These are phyloP conservation scores for Vesta saturnalis DNA, from an alignment of 2,888 invertebrate species.

Conservation along the genomic window DNA sequence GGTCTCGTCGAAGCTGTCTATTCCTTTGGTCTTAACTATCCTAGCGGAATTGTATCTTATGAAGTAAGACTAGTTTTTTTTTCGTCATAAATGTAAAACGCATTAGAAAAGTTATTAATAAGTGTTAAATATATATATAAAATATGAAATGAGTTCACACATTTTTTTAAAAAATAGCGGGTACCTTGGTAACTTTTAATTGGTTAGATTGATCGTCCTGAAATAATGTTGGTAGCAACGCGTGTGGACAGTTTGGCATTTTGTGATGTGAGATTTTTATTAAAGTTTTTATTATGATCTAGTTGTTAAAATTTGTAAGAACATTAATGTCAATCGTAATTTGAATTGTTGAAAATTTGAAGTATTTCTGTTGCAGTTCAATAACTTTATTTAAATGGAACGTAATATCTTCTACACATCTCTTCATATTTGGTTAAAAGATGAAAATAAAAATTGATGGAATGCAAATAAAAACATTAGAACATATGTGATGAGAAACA, in stretches of 20 bases:
- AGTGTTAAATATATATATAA: too few relatives aligned
- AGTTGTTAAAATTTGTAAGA: constrained; percentile 56
- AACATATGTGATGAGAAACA: constrained; percentile 63
- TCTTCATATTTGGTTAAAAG: constrained; percentile 62
- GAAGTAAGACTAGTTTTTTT: too few relatives aligned
- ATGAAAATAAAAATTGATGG: constrained; percentile 64
- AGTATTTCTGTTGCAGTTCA: constrained; percentile 52
- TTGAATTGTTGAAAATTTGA: constrained; percentile 49
- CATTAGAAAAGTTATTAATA: too few relatives aligned
- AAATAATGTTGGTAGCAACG: constrained; percentile 60
- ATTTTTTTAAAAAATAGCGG: constrained; percentile 2
- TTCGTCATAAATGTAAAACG: too few relatives aligned
- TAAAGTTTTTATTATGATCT: constrained; percentile 61
- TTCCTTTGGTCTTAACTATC: too few relatives aligned
- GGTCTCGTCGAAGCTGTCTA: too few relatives aligned
- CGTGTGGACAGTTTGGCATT: constrained; percentile 65
- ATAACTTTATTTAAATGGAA: constrained; percentile 55
- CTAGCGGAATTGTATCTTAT: too few relatives aligned
- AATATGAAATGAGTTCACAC: too few relatives aligned
- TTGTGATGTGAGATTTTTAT: constrained; percentile 63
- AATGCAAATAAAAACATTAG: constrained; percentile 64
- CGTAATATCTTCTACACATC: constrained; percentile 56
- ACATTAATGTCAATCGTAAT: constrained; percentile 55
- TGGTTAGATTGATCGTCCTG: constrained; percentile 19
- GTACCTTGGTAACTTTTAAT: constrained; percentile 16